Conservation (phyloP, 1,140 invertebrate species). For the Caenorhabditis latens region DNA sequence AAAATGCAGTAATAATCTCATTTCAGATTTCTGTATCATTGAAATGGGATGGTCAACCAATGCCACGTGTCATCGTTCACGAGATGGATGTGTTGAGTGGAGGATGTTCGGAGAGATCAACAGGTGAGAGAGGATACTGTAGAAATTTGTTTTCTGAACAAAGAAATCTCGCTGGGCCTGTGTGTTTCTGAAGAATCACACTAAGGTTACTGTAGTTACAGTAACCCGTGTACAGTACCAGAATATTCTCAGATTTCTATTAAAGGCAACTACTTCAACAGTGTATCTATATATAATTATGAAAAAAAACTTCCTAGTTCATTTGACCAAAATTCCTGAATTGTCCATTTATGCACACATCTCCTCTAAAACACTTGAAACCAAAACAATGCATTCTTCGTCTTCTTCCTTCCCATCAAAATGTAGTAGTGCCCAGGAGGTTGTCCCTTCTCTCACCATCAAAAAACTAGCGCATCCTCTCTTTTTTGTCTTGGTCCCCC, state of each 20-base stretch:
- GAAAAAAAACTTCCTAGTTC: not conserved
- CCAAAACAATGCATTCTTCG: slow-evolving; percentile 52
- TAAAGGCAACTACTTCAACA: too few species aligned
- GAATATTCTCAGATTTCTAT: too few species aligned
- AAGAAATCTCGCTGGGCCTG: not conserved
- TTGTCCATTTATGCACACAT: not conserved
- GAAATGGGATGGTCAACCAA: slow-evolving; percentile 31
- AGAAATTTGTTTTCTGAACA: not conserved
- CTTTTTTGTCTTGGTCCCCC: not conserved
- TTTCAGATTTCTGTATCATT: slow-evolving; percentile 28
- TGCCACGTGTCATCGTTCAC: slow-evolving; percentile 32
- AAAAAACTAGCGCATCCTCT: slow-evolving; percentile 11
- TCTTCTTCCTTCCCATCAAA: slow-evolving; percentile 31
- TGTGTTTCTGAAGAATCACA: too few species aligned
- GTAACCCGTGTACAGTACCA: too few species aligned
- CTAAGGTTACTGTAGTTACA: too few species aligned
- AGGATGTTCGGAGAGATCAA: slow-evolving; percentile 35
- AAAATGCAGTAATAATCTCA: too few species aligned
- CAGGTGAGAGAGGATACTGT: not conserved
- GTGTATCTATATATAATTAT: not conserved
- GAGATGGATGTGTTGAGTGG: slow-evolving; percentile 45
- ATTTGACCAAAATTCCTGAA: not conserved
- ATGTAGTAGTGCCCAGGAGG: slow-evolving; percentile 45
- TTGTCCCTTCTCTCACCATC: slow-evolving; percentile 44
- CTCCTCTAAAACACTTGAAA: slow-evolving; percentile 2